phyloP scores from a whole-genome alignment of 1,140 invertebrate genomes.

The Glossosoma conforme region DNA sequence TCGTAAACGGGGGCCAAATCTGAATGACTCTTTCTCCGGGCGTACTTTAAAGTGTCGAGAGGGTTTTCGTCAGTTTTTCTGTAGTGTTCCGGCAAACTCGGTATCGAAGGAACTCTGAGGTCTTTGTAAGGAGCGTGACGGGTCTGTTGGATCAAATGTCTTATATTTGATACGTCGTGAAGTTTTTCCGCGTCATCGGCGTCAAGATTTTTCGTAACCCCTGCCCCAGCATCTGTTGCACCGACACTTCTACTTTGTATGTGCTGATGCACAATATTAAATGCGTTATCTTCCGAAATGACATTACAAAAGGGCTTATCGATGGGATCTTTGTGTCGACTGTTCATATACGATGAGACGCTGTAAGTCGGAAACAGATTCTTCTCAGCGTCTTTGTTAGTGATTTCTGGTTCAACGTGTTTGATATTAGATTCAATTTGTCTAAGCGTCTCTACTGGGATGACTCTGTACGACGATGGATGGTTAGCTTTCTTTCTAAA shows the following conservation, averaged over 20 bases:
- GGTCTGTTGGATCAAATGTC: slow-evolving; percentile 9
- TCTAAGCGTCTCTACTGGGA: slow-evolving; percentile 10
- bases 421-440: neutral
- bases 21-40: no score
- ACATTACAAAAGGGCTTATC: slow-evolving; percentile 5
- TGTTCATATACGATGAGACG: no score
- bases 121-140: neutral
- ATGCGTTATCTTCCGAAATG: slow-evolving; percentile 12
- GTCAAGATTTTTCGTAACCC: neutral
- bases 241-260: slow-evolving; percentile 4
- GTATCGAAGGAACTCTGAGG: slow-evolving; percentile 1
- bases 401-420: neutral
- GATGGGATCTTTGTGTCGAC: neutral
- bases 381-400: neutral
- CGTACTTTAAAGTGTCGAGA: neutral
- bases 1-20: neutral
- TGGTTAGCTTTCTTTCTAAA: no score
- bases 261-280: slow-evolving; percentile 9
- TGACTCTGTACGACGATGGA: neutral
- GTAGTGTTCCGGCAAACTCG: slow-evolving; percentile 12
- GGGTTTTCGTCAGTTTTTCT: neutral
- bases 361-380: neutral
- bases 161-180: neutral
- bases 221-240: neutral
- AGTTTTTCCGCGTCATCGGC: neutral